A percentile compares a stretch with the other conserved stretches of the same genome.
These are phyloP conservation scores for Tenualosa ilisha DNA, from an alignment of 2,797 vertebrate species.

Conservation along the genomic window DNA sequence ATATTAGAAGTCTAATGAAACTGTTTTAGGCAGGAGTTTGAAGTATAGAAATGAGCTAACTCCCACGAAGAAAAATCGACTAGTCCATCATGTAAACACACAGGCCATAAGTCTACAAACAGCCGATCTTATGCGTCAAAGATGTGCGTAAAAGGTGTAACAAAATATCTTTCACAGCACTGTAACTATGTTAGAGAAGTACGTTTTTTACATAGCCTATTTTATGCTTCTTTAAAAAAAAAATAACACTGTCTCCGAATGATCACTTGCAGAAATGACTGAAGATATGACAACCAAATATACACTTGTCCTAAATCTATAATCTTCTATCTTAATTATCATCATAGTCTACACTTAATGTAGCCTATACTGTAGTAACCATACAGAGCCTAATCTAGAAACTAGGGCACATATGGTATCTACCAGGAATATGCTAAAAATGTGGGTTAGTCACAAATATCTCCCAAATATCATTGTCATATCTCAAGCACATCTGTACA, in stretches of 20 bases:
- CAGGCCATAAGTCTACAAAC: neutral
- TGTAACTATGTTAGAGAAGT: neutral
- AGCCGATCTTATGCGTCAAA: neutral
- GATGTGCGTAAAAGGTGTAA: neutral
- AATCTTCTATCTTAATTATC: neutral
- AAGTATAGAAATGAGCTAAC: neutral
- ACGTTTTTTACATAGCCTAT: neutral
- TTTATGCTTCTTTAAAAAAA: neutral
- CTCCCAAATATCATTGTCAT: constrained; percentile 19
- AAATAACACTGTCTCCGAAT: neutral
- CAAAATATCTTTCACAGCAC: neutral
- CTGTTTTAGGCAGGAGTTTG: too few species aligned
- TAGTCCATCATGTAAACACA: neutral
- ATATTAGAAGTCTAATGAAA: too few species aligned
- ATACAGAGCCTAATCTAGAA: neutral
- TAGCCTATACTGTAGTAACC: neutral
- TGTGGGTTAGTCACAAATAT: constrained; percentile 8
- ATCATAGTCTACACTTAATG: neutral
- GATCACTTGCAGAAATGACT: neutral
- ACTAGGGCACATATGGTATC: constrained; percentile 15
- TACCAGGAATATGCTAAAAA: neutral
- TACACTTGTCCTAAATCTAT: neutral
- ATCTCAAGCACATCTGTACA: constrained; percentile 21
- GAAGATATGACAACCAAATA: neutral
- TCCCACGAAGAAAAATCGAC: neutral